phyloP scores from a whole-genome alignment of 1,140 invertebrate species.

The Dendroctonus valens region DNA sequence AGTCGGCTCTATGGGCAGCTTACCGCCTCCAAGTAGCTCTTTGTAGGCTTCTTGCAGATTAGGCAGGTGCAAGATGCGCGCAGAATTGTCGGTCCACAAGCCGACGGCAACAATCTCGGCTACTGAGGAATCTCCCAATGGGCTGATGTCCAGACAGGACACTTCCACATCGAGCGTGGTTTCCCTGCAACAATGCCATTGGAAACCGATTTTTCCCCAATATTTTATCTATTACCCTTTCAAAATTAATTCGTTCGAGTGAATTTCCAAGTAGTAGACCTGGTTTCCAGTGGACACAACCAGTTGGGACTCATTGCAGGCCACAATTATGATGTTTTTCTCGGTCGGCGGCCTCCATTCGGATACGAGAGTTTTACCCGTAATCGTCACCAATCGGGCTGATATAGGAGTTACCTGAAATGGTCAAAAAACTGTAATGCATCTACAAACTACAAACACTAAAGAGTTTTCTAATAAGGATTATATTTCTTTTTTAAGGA shows the following conservation, averaged over 20 bases:
- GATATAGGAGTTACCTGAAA: slow-evolving; percentile 66
- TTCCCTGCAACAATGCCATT: slow-evolving; percentile 48
- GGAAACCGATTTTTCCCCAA: not conserved
- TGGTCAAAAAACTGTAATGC: too few species aligned
- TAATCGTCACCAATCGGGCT: slow-evolving; percentile 66
- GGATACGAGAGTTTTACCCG: slow-evolving; percentile 66
- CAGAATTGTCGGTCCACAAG: slow-evolving; percentile 96
- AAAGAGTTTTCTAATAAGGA: too few species aligned
- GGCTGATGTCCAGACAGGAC: slow-evolving; percentile 93
- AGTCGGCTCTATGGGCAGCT: slow-evolving; percentile 12
- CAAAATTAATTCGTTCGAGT: slow-evolving; percentile 62
- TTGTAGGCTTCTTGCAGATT: slow-evolving; percentile 75
- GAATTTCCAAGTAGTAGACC: slow-evolving; percentile 86
- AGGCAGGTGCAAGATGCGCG: slow-evolving; percentile 78
- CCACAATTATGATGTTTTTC: slow-evolving; percentile 84
- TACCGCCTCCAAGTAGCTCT: slow-evolving; percentile 84
- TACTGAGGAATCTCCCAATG: slow-evolving; percentile 64
- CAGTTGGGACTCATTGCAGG: slow-evolving; percentile 80
- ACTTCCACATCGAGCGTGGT: slow-evolving; percentile 87
- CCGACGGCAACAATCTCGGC: slow-evolving; percentile 86
- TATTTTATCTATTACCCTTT: slow-evolving; percentile 55
- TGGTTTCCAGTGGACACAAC: slow-evolving; percentile 87
- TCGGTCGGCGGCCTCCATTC: slow-evolving; percentile 77
- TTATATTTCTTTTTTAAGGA: too few species aligned
- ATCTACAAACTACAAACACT: too few species aligned